Percentiles rank a stretch among this genome's conserved stretches.
Evolutionary conservation across 2,797 vertebrate genomes (phyloP).

Genomic region (Chromobotia macracanthus): DNA sequence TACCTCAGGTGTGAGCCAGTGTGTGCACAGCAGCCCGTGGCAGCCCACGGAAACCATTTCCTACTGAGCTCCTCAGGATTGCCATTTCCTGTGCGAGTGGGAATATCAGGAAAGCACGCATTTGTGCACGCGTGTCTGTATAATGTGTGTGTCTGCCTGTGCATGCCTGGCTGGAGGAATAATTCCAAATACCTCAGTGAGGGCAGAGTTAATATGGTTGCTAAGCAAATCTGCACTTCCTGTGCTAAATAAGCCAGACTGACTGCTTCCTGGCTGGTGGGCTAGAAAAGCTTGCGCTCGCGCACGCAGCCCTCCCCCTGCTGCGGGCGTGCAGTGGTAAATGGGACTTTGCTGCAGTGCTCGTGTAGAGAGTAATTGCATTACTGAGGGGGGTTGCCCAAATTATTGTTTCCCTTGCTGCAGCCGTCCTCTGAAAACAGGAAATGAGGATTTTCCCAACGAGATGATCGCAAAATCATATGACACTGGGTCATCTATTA

Average conservation of each 20-base stretch:
- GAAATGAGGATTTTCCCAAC: conserved; percentile 56
- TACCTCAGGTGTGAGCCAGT: conserved; percentile 15
- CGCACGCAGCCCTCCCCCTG: conserved; percentile 24
- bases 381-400: conserved; percentile 32
- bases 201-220: conserved; percentile 76
- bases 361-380: conserved; percentile 46
- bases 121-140: conserved; percentile 19
- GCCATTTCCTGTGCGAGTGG: conserved; percentile 37
- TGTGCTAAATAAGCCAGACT: conserved; percentile 67
- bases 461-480: conserved; percentile 50
- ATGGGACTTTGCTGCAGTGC: conserved; percentile 27
- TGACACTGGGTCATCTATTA: conserved; percentile 8
- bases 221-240: conserved; percentile 76
- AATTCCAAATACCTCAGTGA: conserved; percentile 72
- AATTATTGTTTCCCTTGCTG: conserved; percentile 30
- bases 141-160: conserved; percentile 42
- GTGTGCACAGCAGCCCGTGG: not conserved
- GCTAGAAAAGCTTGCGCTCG: conserved; percentile 50
- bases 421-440: conserved; percentile 19
- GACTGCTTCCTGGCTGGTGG: conserved; percentile 69
- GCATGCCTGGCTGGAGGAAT: conserved; percentile 52
- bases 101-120: conserved; percentile 42
- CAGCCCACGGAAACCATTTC: conserved; percentile 25
- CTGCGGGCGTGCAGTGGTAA: conserved; percentile 36
- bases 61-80: conserved; percentile 18